Base-by-base conservation (phyloP, 1,140 invertebrate species). In the Druon quercuslanigerum region DNA sequence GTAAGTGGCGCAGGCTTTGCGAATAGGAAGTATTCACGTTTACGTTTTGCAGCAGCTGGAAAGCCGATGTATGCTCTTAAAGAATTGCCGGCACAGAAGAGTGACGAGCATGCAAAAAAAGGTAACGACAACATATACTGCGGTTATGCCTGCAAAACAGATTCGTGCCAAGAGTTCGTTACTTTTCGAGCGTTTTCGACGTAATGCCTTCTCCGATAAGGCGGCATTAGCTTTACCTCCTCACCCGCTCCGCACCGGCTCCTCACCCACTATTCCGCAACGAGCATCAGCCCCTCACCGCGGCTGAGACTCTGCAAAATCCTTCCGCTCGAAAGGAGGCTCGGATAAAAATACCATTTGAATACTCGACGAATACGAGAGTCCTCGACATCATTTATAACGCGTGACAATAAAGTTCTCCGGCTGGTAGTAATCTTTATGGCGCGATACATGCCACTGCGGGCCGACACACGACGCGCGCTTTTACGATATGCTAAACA, bases 291-390 rank as follows among this genome's bases (percentile, higher is more conserved):
- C 60, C 60, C 40, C 60, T 40, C 33, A 60, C 56, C 73, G 50
- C 72, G 51, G 74, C 78, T 75, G 79, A 82, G 81, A 84, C 77
- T 84, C 80, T 73, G 72, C 82, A 76, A 79, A 89, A 88, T 88
- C 84, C 88, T 91, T 90, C 86, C 89, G 84, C 87, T 83, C 85
- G 86, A 88, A 87, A 90, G 85, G 83, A 88, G 79, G 76, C 84
- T 74, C 84, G 89, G 88, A 90, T 91, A 91, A 91, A 91, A 90
- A 87, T 91, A 87, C 84, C 88, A 91, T 91, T 91, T 90, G 90
- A 91, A 91, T 91, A 89, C 87, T 85, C 87, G 84, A 82, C 87
- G 85, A 84, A 79, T 88, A 86, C 85, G 84, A 83, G 79, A 83
- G 76, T 87, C 88, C 86, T 86, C 82, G 81, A 77, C 82, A 85